A percentile compares a stretch with the other conserved stretches of the same genome.
These are phyloP conservation scores for Tyrannus savana DNA, from an alignment of 2,113 vertebrate species.

Conservation along the genomic window DNA sequence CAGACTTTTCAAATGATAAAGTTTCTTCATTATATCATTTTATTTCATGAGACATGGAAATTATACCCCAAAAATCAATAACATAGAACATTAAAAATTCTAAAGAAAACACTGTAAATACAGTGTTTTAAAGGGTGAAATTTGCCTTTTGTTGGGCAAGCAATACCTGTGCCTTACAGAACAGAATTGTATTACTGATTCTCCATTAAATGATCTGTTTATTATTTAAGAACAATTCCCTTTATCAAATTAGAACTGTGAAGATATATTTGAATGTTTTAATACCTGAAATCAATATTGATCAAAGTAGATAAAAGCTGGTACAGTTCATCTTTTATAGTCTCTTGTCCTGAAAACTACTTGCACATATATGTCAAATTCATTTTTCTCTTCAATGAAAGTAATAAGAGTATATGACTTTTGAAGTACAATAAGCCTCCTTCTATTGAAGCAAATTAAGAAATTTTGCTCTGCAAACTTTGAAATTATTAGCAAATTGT, in stretches of 20 bases:
- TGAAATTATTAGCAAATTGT: not conserved
- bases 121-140: not conserved
- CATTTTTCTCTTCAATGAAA: not conserved
- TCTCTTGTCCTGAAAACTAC: not conserved
- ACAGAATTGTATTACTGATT: not conserved
- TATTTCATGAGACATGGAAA: not conserved
- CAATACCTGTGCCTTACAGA: not conserved
- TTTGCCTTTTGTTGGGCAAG: not conserved
- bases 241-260: not conserved
- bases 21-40: not conserved
- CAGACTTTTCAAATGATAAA: not conserved
- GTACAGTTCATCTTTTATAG: not conserved
- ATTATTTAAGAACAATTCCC: not conserved
- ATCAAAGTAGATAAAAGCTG: slow-evolving; percentile 71
- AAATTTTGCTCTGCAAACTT: not conserved
- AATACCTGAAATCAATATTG: not conserved
- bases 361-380: not conserved
- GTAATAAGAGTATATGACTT: not conserved
- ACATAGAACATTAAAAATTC: not conserved
- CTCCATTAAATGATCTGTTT: rapidly evolving
- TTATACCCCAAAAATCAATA: not conserved
- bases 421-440: not conserved
- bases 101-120: not conserved
- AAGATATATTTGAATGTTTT: not conserved
- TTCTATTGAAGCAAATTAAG: not conserved